Evolutionary conservation across 2,113 vertebrate species (phyloP).

Genomic region (Lagenorhynchus albirostris): DNA sequence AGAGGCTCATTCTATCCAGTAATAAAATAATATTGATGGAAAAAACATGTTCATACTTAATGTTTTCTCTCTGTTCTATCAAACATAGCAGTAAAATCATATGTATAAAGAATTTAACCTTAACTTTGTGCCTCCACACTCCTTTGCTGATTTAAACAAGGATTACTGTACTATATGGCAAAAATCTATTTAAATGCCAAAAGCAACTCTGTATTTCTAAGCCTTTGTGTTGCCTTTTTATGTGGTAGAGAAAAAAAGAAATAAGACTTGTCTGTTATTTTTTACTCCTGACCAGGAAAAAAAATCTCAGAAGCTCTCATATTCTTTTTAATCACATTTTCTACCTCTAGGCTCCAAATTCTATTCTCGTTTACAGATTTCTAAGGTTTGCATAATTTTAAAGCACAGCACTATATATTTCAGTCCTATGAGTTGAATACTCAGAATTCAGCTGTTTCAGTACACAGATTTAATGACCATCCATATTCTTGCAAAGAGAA

Average conservation of each 20-base stretch:
- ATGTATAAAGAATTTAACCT: background rate
- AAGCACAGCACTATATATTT: slow-evolving; percentile 36
- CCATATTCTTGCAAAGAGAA: background rate
- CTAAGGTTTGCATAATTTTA: slow-evolving; percentile 43
- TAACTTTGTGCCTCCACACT: background rate
- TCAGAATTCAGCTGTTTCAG: slow-evolving; percentile 10
- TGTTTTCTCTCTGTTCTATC: slow-evolving; percentile 23
- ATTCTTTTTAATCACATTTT: slow-evolving; percentile 55
- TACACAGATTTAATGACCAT: background rate
- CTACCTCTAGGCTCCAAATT: slow-evolving; percentile 32
- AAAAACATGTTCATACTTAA: slow-evolving; percentile 50
- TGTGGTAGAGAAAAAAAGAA: slow-evolving; percentile 46
- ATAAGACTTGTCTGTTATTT: slow-evolving; percentile 19
- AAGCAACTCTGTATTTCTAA: slow-evolving; percentile 43
- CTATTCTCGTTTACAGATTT: slow-evolving; percentile 47
- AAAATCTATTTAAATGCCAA: slow-evolving; percentile 57
- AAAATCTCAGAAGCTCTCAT: background rate
- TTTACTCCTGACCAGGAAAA: background rate
- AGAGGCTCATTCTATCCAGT: slow-evolving; percentile 2
- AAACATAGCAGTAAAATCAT: slow-evolving; percentile 31
- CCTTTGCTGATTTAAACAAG: slow-evolving; percentile 41
- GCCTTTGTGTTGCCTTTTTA: slow-evolving; percentile 7
- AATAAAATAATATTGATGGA: background rate
- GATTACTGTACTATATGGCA: slow-evolving; percentile 19
- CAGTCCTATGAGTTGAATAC: background rate